Conservation (phyloP, 2,888 invertebrate genomes). For the Pantelozetes paolii region DNA sequence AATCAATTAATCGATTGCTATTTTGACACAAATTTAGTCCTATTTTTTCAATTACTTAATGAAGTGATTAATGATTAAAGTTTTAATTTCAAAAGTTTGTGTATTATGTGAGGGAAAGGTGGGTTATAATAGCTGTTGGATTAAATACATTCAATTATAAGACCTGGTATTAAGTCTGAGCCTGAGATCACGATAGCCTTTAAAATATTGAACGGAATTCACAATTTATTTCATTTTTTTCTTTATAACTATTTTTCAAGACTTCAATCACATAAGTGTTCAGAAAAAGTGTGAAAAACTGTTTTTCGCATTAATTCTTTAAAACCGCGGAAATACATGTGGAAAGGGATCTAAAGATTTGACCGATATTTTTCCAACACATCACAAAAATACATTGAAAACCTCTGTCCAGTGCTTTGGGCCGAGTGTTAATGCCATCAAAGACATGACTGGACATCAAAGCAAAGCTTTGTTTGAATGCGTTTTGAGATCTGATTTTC, state of each 20-base stretch:
- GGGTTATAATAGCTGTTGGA: not conserved
- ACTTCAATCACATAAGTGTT: conserved; percentile 2
- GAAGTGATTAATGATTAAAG: not conserved
- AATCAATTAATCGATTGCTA: too few species aligned
- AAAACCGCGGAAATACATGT: conserved; percentile 3
- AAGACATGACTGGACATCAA: conserved; percentile 2
- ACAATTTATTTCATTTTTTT: conserved; percentile 11
- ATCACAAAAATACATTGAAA: not conserved
- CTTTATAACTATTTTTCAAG: not conserved
- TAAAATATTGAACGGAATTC: conserved; percentile 6
- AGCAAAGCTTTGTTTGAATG: not conserved
- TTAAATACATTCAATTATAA: conserved; percentile 27
- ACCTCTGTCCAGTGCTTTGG: not conserved
- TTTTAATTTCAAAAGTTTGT: not conserved
- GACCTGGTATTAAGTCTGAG: conserved; percentile 12
- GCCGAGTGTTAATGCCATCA: not conserved
- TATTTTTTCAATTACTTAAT: not conserved
- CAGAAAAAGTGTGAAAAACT: not conserved
- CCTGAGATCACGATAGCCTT: conserved; percentile 1
- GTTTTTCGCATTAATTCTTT: not conserved
- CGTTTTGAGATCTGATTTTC: not conserved
- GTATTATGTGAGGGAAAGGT: not conserved
- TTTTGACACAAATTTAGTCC: too few species aligned
- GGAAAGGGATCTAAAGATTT: not conserved
- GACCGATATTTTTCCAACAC: conserved; percentile 7